A percentile compares a stretch with the other conserved stretches of the same genome.
Conservation (phyloP, 2,888 invertebrate genomes). For the Ennomos quercinarius region DNA sequence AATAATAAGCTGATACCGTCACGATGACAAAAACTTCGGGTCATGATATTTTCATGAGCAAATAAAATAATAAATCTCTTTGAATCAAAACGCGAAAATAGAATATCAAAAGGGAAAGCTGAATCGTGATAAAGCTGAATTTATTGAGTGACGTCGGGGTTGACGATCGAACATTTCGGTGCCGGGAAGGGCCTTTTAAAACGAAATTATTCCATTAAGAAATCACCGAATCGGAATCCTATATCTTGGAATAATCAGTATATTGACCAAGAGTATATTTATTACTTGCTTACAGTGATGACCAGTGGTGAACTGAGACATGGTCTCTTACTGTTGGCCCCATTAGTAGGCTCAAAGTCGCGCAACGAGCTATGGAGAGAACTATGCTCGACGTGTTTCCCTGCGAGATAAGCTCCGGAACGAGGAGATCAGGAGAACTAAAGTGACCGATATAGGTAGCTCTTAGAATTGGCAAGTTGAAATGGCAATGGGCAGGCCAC, state of each 20-base stretch:
- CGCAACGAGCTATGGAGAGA: too few species aligned
- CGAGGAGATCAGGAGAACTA: too few species aligned
- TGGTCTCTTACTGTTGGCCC: too few species aligned
- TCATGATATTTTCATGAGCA: conserved; percentile 14
- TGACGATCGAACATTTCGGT: conserved; percentile 4
- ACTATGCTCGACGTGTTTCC: too few species aligned
- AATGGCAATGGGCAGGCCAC: too few species aligned
- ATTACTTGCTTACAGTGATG: too few species aligned
- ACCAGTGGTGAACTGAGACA: too few species aligned
- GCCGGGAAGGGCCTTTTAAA: conserved; percentile 9
- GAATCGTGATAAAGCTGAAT: conserved; percentile 35
- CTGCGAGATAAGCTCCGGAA: too few species aligned
- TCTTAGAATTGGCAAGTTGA: too few species aligned
- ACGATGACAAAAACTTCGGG: conserved; percentile 2
- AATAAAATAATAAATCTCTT: conserved; percentile 38
- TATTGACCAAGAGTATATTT: too few species aligned
- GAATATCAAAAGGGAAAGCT: conserved; percentile 40
- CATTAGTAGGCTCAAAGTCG: too few species aligned
- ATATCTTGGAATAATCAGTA: not conserved
- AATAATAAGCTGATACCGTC: not conserved
- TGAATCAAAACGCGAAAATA: conserved; percentile 28
- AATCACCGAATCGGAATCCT: conserved; percentile 11
- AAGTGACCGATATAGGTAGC: too few species aligned
- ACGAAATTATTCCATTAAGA: conserved; percentile 2
- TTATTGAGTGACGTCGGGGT: conserved; percentile 38